phyloP scores from a whole-genome alignment of 2,113 vertebrate species.

The Hoplias malabaricus region DNA sequence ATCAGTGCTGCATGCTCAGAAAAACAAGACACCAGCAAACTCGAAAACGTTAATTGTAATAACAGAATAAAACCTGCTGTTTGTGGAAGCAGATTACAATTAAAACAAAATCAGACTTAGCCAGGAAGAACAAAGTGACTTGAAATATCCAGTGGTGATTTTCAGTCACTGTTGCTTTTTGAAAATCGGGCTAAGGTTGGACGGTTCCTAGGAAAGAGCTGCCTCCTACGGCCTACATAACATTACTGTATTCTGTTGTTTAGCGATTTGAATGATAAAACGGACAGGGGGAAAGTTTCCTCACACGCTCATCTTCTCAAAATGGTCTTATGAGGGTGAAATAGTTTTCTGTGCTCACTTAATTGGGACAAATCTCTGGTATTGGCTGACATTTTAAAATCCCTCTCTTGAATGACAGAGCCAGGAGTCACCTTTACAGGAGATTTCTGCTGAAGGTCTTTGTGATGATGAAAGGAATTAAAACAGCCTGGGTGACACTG shows the following conservation, averaged over 20 bases:
- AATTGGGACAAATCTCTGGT: slow-evolving; percentile 75
- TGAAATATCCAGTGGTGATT: no score
- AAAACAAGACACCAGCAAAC: not conserved
- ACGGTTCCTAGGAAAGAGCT: not conserved
- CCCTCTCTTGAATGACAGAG: slow-evolving; percentile 72
- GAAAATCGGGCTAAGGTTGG: not conserved
- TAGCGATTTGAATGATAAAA: slow-evolving; percentile 61
- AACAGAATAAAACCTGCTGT: no score
- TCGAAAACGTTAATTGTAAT: no score
- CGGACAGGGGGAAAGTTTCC: slow-evolving; percentile 55
- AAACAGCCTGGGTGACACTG: slow-evolving; percentile 64
- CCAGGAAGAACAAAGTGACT: no score
- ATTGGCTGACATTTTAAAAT: slow-evolving; percentile 77
- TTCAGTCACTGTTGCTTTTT: not conserved
- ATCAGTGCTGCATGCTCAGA: no score
- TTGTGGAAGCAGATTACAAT: no score
- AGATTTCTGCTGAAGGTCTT: slow-evolving; percentile 66
- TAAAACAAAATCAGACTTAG: no score
- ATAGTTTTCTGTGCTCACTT: slow-evolving; percentile 62
- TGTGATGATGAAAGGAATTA: slow-evolving; percentile 74
- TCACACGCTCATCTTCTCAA: slow-evolving; percentile 53
- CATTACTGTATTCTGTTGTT: slow-evolving; percentile 9
- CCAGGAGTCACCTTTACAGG: slow-evolving; percentile 75
- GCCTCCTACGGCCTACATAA: no score
- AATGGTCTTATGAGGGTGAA: slow-evolving; percentile 55